Evolutionary conservation across 2,888 invertebrate genomes (phyloP).

Genomic region (Morpho deidamia): DNA sequence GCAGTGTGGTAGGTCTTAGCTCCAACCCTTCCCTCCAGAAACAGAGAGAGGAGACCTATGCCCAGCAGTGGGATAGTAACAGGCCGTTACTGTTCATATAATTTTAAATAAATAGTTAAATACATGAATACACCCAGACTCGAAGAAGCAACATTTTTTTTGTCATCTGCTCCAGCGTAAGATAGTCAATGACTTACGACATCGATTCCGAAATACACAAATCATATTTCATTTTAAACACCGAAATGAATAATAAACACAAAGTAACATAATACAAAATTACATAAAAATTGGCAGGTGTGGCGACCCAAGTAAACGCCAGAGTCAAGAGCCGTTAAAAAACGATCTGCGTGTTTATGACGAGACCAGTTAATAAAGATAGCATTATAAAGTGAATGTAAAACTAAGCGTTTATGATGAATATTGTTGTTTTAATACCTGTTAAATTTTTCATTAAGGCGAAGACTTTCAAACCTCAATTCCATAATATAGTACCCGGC

Average conservation of each 20-base stretch:
- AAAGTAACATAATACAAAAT: conserved; percentile 1
- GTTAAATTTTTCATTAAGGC: conserved; percentile 18
- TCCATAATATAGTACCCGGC: too few relatives aligned
- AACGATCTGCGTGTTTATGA: conserved; percentile 49
- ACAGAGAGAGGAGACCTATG: too few relatives aligned
- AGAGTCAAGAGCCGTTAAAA: conserved; percentile 37
- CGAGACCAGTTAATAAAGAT: conserved; percentile 54
- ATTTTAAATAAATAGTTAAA: too few relatives aligned
- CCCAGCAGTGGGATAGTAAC: too few relatives aligned
- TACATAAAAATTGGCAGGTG: conserved; percentile 34
- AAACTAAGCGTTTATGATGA: conserved; percentile 51
- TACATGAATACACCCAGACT: too few relatives aligned
- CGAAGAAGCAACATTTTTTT: too few relatives aligned
- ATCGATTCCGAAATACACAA: too few relatives aligned
- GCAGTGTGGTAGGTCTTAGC: too few relatives aligned
- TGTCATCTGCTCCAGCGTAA: too few relatives aligned
- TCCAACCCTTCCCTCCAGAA: too few relatives aligned
- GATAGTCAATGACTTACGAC: too few relatives aligned
- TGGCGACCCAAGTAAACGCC: conserved; percentile 34
- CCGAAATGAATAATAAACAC: neutral
- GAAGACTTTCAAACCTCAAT: neutral
- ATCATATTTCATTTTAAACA: neutral
- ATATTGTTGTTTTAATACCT: conserved; percentile 19
- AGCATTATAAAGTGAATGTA: conserved; percentile 41
- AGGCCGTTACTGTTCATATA: too few relatives aligned